These are phyloP conservation scores for Nymphicus hollandicus DNA, from an alignment of 2,113 vertebrate species.

Conservation along the genomic window DNA sequence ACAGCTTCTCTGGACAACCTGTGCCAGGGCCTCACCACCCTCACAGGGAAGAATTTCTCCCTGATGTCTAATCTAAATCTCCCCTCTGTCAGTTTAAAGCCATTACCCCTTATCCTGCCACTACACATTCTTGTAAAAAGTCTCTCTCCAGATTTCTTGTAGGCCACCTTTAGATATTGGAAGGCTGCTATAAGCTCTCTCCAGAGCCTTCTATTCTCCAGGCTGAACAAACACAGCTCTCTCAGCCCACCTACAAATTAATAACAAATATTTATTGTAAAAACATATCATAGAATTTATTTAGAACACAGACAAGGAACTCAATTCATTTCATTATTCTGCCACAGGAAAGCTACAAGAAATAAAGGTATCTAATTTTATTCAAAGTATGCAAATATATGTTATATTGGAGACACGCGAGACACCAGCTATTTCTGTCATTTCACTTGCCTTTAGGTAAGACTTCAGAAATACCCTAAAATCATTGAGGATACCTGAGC, in stretches of 20 bases:
- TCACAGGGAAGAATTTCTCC: not conserved
- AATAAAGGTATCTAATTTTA: not conserved
- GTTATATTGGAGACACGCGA: not conserved
- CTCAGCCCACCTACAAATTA: not conserved
- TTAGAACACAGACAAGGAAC: not conserved
- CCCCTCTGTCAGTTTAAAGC: not conserved
- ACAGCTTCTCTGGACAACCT: not conserved
- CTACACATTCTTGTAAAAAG: not conserved
- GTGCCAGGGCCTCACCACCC: not conserved
- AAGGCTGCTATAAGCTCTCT: not conserved
- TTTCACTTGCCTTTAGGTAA: not conserved
- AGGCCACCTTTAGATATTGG: not conserved
- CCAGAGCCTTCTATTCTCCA: not conserved
- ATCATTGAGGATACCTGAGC: not conserved
- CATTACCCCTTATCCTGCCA: not conserved
- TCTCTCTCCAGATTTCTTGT: not conserved
- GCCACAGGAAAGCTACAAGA: not conserved
- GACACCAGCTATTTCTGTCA: not conserved
- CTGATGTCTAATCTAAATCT: not conserved
- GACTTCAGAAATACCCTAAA: not conserved
- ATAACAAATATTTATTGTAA: not conserved
- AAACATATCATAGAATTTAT: not conserved
- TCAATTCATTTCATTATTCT: not conserved
- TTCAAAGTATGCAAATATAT: not conserved
- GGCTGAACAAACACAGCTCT: not conserved